A percentile compares a stretch with the other conserved stretches of the same genome.
Evolutionary conservation across 2,888 invertebrate species (phyloP).

Genomic region (Tenthredo livida): DNA sequence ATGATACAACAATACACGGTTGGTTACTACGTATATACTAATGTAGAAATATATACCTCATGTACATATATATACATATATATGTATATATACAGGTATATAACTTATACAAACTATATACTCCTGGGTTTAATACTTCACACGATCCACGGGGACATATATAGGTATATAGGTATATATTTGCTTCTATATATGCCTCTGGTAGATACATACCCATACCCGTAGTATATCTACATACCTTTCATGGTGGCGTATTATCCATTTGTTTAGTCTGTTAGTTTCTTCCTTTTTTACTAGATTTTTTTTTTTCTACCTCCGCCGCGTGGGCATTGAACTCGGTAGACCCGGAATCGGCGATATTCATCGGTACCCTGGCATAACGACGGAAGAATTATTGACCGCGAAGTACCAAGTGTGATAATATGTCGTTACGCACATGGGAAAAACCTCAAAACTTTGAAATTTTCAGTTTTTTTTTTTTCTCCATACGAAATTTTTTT

Average conservation of each 20-base stretch:
- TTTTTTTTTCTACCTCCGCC: background rate
- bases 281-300: background rate
- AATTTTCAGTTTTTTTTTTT: no score
- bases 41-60: background rate
- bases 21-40: background rate
- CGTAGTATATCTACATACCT: background rate
- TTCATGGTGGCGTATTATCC: slow-evolving; percentile 6
- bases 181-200: background rate
- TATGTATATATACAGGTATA: background rate
- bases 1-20: background rate
- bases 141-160: background rate
- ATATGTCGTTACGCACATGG: background rate
- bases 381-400: slow-evolving; percentile 1
- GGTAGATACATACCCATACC: background rate
- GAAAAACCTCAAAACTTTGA: no score
- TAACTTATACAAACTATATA: background rate
- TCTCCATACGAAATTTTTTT: no score
- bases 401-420: background rate
- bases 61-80: background rate
- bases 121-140: background rate
- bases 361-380: background rate
- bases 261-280: slow-evolving; percentile 20
- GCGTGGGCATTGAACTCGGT: slow-evolving; percentile 28
- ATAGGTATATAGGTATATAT: background rate
- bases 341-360: slow-evolving; percentile 40